phyloP scores from a whole-genome alignment of 2,113 vertebrate species.

The Ailurus styani region DNA sequence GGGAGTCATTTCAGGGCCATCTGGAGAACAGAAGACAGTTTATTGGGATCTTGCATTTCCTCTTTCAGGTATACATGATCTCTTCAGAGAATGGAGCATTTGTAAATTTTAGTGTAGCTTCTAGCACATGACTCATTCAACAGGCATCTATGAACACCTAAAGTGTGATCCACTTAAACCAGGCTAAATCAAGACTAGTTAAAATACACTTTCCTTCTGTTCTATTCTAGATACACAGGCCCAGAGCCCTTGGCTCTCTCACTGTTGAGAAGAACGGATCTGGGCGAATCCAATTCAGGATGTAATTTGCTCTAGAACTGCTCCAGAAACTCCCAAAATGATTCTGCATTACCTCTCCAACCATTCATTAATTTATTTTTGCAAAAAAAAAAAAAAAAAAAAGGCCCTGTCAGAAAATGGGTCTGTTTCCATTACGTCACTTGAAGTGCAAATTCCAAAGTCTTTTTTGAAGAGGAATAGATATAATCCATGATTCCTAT shows the following conservation, averaged over 20 bases:
- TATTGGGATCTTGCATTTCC: neutral
- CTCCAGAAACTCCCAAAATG: neutral
- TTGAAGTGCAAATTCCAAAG: neutral
- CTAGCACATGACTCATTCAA: neutral
- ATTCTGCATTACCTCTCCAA: neutral
- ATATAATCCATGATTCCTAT: neutral
- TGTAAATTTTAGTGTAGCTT: conserved; percentile 37
- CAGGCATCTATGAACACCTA: conserved; percentile 41
- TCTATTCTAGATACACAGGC: neutral
- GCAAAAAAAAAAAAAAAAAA: neutral
- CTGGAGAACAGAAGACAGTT: conserved; percentile 57
- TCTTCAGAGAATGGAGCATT: neutral
- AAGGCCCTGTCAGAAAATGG: neutral
- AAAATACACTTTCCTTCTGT: neutral
- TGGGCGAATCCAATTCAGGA: neutral
- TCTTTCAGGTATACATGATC: conserved; percentile 28
- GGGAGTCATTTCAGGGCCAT: conserved; percentile 20
- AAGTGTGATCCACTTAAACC: neutral
- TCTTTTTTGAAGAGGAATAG: neutral
- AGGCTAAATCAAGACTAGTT: neutral
- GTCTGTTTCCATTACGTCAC: neutral
- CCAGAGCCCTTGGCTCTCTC: neutral
- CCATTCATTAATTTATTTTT: neutral
- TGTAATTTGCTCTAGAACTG: neutral
- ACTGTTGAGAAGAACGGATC: neutral